Percentiles rank a stretch among this genome's conserved stretches.
Conservation (phyloP, 53 echinoderm and acorn worm species). For the Mesocentrotus franciscanus region DNA sequence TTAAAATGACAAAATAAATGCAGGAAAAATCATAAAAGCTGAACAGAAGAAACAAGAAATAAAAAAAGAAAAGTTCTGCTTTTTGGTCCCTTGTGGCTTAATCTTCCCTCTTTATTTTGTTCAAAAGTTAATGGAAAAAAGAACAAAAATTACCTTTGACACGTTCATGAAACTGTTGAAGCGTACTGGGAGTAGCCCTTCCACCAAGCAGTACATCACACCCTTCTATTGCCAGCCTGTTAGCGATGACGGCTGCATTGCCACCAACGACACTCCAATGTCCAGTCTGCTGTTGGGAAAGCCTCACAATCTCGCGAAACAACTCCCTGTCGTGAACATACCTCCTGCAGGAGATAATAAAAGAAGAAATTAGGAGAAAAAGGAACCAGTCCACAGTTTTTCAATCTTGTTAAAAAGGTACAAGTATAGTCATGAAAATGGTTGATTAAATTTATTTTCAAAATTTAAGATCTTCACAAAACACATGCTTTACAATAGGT, state of each 20-base stretch:
- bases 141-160: slow-evolving; percentile 74
- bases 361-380: not conserved
- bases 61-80: not conserved
- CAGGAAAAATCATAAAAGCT: no score
- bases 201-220: slow-evolving; percentile 89
- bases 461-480: no score
- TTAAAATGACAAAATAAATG: not conserved
- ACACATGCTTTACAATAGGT: no score
- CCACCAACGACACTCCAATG: slow-evolving; percentile 79
- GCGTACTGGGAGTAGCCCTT: slow-evolving; percentile 68
- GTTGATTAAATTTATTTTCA: no score
- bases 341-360: slow-evolving; percentile 67
- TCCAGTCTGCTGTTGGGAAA: slow-evolving; percentile 65
- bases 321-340: slow-evolving; percentile 82
- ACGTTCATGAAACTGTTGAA: slow-evolving; percentile 69
- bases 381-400: not conserved
- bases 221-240: slow-evolving; percentile 88
- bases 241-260: slow-evolving; percentile 93
- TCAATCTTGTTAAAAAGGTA: not conserved
- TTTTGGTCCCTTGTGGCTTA: no score
- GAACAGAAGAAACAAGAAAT: not conserved
- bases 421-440: no score
- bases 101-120: no score
- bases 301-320: slow-evolving; percentile 77
- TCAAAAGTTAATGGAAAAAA: not conserved